Base-by-base conservation (phyloP, 2,113 vertebrate genomes). In the Chrysochloris asiatica region DNA sequence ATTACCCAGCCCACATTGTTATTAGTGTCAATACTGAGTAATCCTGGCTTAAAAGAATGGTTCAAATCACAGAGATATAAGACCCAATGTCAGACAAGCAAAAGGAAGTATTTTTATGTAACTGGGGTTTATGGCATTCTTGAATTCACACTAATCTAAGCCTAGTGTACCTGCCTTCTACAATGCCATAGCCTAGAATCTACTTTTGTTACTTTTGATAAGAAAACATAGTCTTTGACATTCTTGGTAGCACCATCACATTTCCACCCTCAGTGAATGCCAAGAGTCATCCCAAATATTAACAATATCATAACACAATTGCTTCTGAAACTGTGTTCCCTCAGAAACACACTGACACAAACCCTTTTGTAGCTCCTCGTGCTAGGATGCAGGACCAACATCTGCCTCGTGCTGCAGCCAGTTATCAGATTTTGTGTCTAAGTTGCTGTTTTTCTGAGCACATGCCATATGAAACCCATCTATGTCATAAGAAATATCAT, bases 361-460 rank as follows among this genome's bases (percentile, higher is more conserved):
- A 56, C 61, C 41, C 47, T 82, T n/a, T 26, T 50, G 33, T 21
- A 67, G 43, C 11, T 30, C 10, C 45, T 83, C 50, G 4, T 16
- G 10, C 59, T 48, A 83, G 43, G 19, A 80, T 36, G 38, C 19
- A 79, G 71, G 41, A 83, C 82, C 36, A 83, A 28, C 28, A 71
- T 63, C 2, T 9, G 73, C 77, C 72, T 86, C 52, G 36, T 63
- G 38, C n/a, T 54, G 83, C 65, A 81, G 54, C 19, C 65, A 84
- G 45, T 80, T 87, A 56, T 84, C 83, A 14, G 24, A 22, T 71
- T 75, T 13, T 59, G 83, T 80, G 69, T 77, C 75, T 11, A 11
- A 89, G 80, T 30, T 77, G 61, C 61, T 94, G 19, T 83, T 88
- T 88, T 93, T 82, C 76, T 90, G 69, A 93, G 41, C 52, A 47